A percentile compares a stretch with the other conserved stretches of the same genome.
These are phyloP conservation scores for Ia io DNA, from an alignment of 2,113 vertebrate species.

Conservation along the genomic window DNA sequence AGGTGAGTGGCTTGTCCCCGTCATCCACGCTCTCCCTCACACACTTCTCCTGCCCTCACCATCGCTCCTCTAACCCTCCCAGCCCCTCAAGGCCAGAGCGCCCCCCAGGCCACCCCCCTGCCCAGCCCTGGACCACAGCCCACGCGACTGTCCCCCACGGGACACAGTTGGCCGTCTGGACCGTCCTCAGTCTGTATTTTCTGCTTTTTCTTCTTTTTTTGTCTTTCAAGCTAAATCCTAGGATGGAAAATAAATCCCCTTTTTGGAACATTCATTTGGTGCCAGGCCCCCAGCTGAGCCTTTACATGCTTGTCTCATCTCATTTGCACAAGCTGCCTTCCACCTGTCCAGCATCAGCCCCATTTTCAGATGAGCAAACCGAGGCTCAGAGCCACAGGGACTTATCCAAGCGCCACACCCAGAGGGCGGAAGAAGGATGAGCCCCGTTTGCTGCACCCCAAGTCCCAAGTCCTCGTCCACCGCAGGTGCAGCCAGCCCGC, in stretches of 20 bases:
- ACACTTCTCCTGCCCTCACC: too few species aligned
- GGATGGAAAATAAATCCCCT: not conserved
- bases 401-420: not conserved
- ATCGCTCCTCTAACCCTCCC: not conserved
- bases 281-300: not conserved
- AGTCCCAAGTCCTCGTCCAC: not conserved
- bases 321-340: not conserved
- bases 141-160: fast-evolving
- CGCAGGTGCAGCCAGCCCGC: too few species aligned
- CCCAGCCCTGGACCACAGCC: not conserved
- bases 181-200: not conserved
- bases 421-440: fast-evolving
- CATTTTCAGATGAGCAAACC: not conserved
- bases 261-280: too few species aligned
- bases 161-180: fast-evolving
- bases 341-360: fast-evolving
- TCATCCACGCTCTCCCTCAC: fast-evolving
- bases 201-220: not conserved
- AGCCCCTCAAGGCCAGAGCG: not conserved
- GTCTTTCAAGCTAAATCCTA: not conserved
- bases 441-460: fast-evolving
- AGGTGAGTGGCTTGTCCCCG: fast-evolving
- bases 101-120: fast-evolving
- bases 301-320: fast-evolving
- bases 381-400: not conserved